Conservation (phyloP, 2,888 invertebrate species). For the Sesamia inferens region DNA sequence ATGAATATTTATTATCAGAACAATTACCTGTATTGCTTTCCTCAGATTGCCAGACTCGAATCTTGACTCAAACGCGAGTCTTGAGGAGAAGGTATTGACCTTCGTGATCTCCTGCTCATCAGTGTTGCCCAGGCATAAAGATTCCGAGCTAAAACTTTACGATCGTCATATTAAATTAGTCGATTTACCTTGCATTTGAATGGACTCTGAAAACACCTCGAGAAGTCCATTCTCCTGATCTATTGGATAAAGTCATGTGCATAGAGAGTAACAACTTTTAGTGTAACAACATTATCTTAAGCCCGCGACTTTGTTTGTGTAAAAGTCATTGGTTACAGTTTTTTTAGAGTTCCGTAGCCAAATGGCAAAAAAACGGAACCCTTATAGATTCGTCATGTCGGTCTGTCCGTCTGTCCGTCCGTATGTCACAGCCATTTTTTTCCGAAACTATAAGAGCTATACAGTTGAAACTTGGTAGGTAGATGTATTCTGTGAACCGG, state of each 20-base stretch:
- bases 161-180: conserved; percentile 8
- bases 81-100: conserved; percentile 80
- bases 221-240: neutral
- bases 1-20: neutral
- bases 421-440: too few relatives aligned
- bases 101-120: conserved; percentile 88
- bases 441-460: too few relatives aligned
- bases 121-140: conserved; percentile 81
- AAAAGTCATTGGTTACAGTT: too few relatives aligned
- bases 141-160: conserved; percentile 78
- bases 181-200: neutral
- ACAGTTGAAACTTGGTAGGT: too few relatives aligned
- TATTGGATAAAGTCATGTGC: neutral
- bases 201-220: neutral
- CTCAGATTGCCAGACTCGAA: conserved; percentile 96
- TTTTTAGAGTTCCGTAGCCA: too few relatives aligned
- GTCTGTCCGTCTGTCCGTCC: too few relatives aligned
- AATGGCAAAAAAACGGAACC: too few relatives aligned
- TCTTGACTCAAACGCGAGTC: conserved; percentile 94
- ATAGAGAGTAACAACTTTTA: neutral
- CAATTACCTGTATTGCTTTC: conserved; percentile 93
- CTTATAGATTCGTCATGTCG: too few relatives aligned
- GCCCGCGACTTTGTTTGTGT: too few relatives aligned
- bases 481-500: too few relatives aligned
- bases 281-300: neutral